Conservation (phyloP, 2,888 invertebrate genomes). For the Belgica antarctica region DNA sequence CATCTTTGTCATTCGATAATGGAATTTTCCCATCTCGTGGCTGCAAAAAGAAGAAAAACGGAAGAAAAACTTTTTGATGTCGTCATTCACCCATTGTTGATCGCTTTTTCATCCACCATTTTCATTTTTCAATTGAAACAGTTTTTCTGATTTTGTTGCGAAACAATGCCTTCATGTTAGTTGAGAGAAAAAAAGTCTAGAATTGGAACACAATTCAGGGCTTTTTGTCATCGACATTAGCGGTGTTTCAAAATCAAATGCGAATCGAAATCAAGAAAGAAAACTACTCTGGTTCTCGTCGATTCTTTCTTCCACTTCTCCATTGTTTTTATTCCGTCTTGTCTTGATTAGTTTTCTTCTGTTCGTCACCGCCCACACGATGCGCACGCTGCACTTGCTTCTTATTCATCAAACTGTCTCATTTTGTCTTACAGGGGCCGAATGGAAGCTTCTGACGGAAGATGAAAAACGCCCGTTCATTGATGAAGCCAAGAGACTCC, state of each 20-base stretch:
- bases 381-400: neutral
- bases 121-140: conserved; percentile 18
- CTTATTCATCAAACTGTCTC: neutral
- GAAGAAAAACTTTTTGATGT: conserved; percentile 10
- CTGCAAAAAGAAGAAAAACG: too few relatives aligned
- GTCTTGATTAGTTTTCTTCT: conserved; percentile 38
- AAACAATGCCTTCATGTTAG: neutral
- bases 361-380: conserved; percentile 14
- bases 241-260: too few relatives aligned
- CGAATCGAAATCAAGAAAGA: too few relatives aligned
- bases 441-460: conserved; percentile 93
- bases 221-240: too few relatives aligned
- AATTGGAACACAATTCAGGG: too few relatives aligned
- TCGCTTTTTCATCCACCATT: conserved; percentile 20
- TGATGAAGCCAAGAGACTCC: conserved; percentile 91
- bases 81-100: conserved; percentile 1
- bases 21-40: conserved; percentile 14
- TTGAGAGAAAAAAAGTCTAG: neutral
- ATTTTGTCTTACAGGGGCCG: conserved; percentile 66
- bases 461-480: conserved; percentile 96
- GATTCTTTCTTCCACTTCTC: conserved; percentile 7
- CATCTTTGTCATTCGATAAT: conserved; percentile 38
- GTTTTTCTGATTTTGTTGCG: conserved; percentile 6
- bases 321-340: conserved; percentile 35
- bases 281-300: neutral